Evolutionary conservation across 2,888 invertebrate genomes (phyloP).

Genomic region (Lymantria monacha): DNA sequence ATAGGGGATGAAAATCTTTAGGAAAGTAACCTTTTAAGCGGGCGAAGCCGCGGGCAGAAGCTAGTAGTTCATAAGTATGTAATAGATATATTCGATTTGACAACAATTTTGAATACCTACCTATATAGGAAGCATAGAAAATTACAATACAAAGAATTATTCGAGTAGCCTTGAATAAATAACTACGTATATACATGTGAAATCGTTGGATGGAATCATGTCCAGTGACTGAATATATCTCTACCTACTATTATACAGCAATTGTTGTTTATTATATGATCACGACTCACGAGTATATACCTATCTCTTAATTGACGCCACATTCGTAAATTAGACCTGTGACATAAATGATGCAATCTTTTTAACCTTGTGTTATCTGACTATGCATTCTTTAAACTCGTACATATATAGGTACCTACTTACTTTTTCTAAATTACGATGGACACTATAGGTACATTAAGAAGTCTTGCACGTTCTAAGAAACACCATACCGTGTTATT

Average conservation of each 20-base stretch:
- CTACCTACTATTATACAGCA: constrained; percentile 37
- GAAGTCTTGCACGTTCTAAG: too few species aligned
- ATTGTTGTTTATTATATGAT: constrained; percentile 46
- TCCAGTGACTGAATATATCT: constrained; percentile 6
- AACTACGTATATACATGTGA: constrained; percentile 2
- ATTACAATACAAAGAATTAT: background rate
- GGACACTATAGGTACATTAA: too few species aligned
- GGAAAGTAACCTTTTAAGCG: too few species aligned
- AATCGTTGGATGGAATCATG: constrained; percentile 15
- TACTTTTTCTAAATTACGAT: too few species aligned
- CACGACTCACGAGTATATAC: constrained; percentile 31
- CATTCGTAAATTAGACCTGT: background rate
- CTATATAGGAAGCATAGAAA: background rate
- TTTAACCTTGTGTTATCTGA: too few species aligned
- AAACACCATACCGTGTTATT: too few species aligned
- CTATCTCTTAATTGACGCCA: background rate
- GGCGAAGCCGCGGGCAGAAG: too few species aligned
- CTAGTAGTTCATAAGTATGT: too few species aligned
- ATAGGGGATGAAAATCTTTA: too few species aligned
- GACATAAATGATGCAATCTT: background rate
- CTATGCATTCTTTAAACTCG: too few species aligned
- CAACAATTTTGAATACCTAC: background rate
- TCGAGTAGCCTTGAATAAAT: constrained; percentile 6
- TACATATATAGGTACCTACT: too few species aligned
- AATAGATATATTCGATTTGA: background rate